Percentiles rank a stretch among this genome's conserved stretches.
Conservation (phyloP, 2,797 vertebrate genomes). For the Leptoclinus maculatus region DNA sequence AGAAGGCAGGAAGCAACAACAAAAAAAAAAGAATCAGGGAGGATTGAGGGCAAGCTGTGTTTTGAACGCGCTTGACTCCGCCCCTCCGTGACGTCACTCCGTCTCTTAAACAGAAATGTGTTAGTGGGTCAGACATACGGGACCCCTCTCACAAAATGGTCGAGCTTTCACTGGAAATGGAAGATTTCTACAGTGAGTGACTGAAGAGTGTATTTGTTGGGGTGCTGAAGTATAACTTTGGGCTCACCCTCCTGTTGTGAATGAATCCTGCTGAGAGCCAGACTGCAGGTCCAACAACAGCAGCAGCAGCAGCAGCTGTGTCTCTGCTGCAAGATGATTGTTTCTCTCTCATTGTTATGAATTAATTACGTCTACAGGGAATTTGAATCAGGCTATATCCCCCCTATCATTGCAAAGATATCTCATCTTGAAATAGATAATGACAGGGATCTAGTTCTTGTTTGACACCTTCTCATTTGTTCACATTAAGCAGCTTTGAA, state of each 20-base stretch:
- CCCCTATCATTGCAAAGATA: background rate
- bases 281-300: background rate
- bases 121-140: constrained; percentile 85
- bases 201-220: background rate
- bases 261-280: background rate
- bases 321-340: background rate
- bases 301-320: background rate
- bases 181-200: constrained; percentile 38
- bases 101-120: constrained; percentile 64
- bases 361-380: background rate
- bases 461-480: background rate
- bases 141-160: constrained; percentile 77
- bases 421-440: background rate
- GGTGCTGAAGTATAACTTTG: background rate
- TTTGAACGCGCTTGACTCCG: constrained; percentile 69
- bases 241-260: background rate
- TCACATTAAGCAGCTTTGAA: background rate
- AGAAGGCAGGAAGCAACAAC: constrained; percentile 53
- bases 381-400: background rate
- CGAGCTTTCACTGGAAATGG: constrained; percentile 73
- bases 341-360: background rate
- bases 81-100: constrained; percentile 67
- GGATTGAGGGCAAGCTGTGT: constrained; percentile 59
- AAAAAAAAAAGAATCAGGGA: constrained; percentile 28
- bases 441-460: background rate